Conservation (phyloP, 2,113 vertebrate species). For the Chauna torquata region DNA sequence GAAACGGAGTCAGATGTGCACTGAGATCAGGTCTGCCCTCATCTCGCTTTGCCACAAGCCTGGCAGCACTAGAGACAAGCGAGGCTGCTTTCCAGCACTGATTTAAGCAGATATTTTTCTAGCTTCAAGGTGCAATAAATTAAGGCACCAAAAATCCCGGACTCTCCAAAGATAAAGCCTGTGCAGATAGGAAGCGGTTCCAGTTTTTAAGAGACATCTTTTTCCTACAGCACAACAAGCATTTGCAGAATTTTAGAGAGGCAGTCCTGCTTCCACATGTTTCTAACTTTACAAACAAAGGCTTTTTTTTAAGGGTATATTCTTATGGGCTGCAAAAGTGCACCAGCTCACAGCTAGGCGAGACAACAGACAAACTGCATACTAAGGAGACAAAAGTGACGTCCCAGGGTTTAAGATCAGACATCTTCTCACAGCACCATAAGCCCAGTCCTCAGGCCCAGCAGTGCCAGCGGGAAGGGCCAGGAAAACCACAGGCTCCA, state of each 20-base stretch:
- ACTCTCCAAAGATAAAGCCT: background rate
- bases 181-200: background rate
- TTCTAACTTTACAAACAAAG: background rate
- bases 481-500: background rate
- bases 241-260: background rate
- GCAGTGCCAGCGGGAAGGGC: background rate
- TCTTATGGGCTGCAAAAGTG: background rate
- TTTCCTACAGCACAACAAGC: background rate
- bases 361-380: background rate
- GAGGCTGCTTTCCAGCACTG: background rate
- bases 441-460: background rate
- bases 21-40: background rate
- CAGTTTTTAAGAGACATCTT: background rate
- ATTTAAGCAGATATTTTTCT: background rate
- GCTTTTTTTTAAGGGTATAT: background rate
- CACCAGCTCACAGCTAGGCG: background rate
- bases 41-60: background rate
- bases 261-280: background rate
- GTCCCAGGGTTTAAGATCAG: background rate
- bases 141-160: slow-evolving; percentile 25
- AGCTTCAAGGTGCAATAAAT: background rate
- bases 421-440: background rate
- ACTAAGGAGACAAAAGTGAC: background rate
- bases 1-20: fast-evolving
- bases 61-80: background rate